phyloP scores from a whole-genome alignment of 2,113 vertebrate species.

The Catharus minimus region DNA sequence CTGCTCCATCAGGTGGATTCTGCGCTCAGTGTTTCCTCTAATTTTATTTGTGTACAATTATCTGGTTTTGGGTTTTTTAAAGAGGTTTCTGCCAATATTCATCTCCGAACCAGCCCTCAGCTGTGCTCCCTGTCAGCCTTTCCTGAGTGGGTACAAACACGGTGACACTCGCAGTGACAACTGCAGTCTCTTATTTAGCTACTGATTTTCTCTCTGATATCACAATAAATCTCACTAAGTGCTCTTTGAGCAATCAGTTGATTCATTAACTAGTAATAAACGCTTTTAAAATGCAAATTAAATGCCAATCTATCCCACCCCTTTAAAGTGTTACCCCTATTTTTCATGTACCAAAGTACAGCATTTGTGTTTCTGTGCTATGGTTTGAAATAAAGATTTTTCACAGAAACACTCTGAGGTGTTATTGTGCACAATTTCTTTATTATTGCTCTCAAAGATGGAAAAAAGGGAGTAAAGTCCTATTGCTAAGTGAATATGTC shows the following conservation, averaged over 20 bases:
- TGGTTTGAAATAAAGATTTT: background rate
- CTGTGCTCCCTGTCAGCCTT: background rate
- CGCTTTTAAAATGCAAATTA: constrained; percentile 68
- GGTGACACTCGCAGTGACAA: constrained; percentile 39
- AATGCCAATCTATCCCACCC: constrained; percentile 36
- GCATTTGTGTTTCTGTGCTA: background rate
- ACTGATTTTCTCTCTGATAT: constrained; percentile 65
- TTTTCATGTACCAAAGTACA: background rate
- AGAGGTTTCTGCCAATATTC: background rate
- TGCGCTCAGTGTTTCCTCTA: background rate
- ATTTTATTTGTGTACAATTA: background rate
- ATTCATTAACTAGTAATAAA: constrained; percentile 74
- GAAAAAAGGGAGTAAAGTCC: background rate
- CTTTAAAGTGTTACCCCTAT: constrained; percentile 16
- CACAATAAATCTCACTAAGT: constrained; percentile 67
- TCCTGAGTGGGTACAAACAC: constrained; percentile 5
- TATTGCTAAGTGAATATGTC: accelerated
- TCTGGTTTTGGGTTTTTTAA: background rate
- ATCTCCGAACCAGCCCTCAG: background rate
- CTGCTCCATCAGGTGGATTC: background rate
- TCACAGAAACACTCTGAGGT: background rate
- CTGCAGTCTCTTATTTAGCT: constrained; percentile 45
- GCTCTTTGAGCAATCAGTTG: constrained; percentile 62
- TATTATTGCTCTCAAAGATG: background rate
- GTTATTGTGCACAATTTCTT: background rate